Base-by-base conservation (phyloP, 2,113 vertebrate genomes). In the Nibea albiflora region DNA sequence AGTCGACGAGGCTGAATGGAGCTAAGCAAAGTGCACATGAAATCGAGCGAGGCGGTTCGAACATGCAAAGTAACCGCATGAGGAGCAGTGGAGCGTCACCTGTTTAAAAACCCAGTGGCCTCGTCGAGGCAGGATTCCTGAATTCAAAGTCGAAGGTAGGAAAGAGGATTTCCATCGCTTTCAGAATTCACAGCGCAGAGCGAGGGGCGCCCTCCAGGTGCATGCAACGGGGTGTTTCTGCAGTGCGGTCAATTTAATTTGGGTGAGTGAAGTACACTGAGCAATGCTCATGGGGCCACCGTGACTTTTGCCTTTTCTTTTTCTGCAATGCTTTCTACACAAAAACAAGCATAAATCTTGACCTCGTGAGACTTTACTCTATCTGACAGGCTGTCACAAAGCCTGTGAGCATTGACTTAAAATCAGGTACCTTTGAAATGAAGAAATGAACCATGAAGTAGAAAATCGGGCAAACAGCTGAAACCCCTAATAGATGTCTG, bases 401-500 rank as follows among this genome's bases (percentile, higher is more conserved):
- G 54, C 42, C 67, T 44, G 15, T 2, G 4, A 75, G n/a, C 54
- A 14, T 61, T 11, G 14, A 66, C 60, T 69, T 3, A 17, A 76
- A 63, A 78, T 52, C 68, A 76, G n/a, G 24, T 35, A 17, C 60
- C 84, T 86, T 80, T 82, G 66, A 90, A 83, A 81, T 68, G 22
- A 83, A 68, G 62, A 85, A 85, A 85, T 83, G 82, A 85, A 73
- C 72, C 78, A 7, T 89, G 86, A 87, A 80, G 82, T 83, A 85
- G 76, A 85, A 80, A 78, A 83, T 67, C 64, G 77, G 76, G 46
- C 54, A 49, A 78, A 44, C 12, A 76, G 53, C 50, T 16, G 54
- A 80, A 64, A 85, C 14, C 50, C 35, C 42, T 69, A 61, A 70
- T 35, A 58, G 73, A 83, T 12, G 77, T 53, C 63, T 68, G 73